A percentile compares a stretch with the other conserved stretches of the same genome.
phyloP scores from a whole-genome alignment of 1,140 invertebrate genomes.

The Zaprionus capensis region DNA sequence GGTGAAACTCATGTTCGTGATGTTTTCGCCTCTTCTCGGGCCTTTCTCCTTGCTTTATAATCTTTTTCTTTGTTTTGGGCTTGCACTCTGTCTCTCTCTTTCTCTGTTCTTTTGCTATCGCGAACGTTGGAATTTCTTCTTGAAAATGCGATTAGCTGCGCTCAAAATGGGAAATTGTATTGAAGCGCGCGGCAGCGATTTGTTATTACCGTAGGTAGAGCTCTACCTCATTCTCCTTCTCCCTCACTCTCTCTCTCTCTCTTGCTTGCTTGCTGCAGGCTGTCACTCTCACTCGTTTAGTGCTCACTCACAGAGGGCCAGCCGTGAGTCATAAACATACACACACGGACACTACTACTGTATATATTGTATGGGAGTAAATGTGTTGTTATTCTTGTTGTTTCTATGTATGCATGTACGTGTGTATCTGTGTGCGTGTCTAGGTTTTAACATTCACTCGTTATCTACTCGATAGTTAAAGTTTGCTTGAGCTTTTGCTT shows the following conservation, averaged over 20 bases:
- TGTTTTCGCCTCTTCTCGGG: constrained; percentile 8
- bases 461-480: constrained; percentile 70
- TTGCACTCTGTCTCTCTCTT: neutral
- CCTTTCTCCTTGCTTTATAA: constrained; percentile 11
- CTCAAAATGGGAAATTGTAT: constrained; percentile 73
- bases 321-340: constrained; percentile 78
- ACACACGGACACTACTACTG: constrained; percentile 41
- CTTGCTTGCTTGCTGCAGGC: constrained; percentile 2
- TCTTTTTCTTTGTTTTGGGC: constrained; percentile 22
- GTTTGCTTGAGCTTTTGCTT: constrained; percentile 55
- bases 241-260: constrained; percentile 22
- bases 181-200: constrained; percentile 50
- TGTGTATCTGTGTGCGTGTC: constrained; percentile 44
- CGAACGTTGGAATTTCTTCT: constrained; percentile 60
- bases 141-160: constrained; percentile 72
- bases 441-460: constrained; percentile 47
- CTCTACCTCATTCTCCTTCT: constrained; percentile 41
- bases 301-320: constrained; percentile 55
- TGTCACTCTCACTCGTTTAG: constrained; percentile 21
- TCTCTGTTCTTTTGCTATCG: constrained; percentile 9
- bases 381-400: constrained; percentile 17
- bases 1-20: constrained; percentile 66
- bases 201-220: constrained; percentile 74
- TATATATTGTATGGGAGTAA: constrained; percentile 30
- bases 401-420: constrained; percentile 9